Conservation (phyloP, 92 coral and sea anemone species). For the Palythoa grandiflora region DNA sequence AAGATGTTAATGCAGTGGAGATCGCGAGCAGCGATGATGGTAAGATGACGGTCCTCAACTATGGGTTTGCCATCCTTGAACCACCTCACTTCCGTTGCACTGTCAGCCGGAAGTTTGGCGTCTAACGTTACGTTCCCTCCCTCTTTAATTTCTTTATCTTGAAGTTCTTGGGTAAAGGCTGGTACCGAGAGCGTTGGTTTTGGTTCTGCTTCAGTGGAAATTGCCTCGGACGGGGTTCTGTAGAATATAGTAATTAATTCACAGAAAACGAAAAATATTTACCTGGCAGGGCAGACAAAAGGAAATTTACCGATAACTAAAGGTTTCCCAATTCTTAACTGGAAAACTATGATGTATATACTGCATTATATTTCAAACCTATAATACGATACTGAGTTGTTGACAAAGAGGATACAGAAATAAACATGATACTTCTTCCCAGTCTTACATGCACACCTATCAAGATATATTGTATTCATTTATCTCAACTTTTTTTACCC, state of each 20-base stretch:
- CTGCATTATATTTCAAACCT: too few species aligned
- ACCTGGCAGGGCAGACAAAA: too few species aligned
- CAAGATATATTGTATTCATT: too few species aligned
- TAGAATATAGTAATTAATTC: neutral
- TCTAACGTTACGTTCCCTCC: constrained; percentile 90
- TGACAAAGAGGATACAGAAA: too few species aligned
- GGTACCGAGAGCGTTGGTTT: constrained; percentile 49
- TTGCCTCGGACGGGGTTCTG: constrained; percentile 22
- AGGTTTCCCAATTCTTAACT: too few species aligned
- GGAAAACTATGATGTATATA: too few species aligned
- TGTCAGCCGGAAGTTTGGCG: constrained; percentile 78
- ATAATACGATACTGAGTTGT: too few species aligned
- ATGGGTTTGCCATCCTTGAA: constrained; percentile 83
- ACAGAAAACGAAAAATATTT: neutral
- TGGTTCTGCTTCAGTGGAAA: constrained; percentile 46
- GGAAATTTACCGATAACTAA: too few species aligned
- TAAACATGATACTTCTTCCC: too few species aligned
- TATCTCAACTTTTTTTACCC: too few species aligned
- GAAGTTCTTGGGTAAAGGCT: constrained; percentile 73
- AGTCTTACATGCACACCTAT: too few species aligned
- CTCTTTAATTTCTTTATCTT: constrained; percentile 90
- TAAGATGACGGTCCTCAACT: constrained; percentile 89
- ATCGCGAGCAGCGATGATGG: constrained; percentile 82
- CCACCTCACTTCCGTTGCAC: constrained; percentile 89
- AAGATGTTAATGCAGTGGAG: constrained; percentile 92